phyloP scores from a whole-genome alignment of 2,113 vertebrate genomes.

The human region GRCh38 chr3:165527001-165527500 shows the following conservation, averaged over 20 bases:
- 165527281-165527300: not conserved
- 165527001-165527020: not conserved
- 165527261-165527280: not conserved
- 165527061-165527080: not conserved
- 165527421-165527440: not conserved
- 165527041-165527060: not conserved
- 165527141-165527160: not conserved
- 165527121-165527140: not conserved
- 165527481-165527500: not conserved
- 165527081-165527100: not conserved
- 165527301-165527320: not conserved
- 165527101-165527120: not conserved
- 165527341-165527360: not conserved
- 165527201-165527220: slow-evolving; percentile 17
- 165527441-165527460: not conserved
- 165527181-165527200: slow-evolving; percentile 7
- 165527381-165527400: not conserved
- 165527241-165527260: not conserved
- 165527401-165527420: not conserved
- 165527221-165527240: not conserved
- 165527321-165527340: not conserved
- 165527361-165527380: not conserved
- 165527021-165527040: not conserved
- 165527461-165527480: not conserved
- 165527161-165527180: not conserved